Percentiles rank a stretch among this genome's conserved stretches.
phyloP scores from a whole-genome alignment of 2,888 invertebrate species.

The Lasius fuliginosus region DNA sequence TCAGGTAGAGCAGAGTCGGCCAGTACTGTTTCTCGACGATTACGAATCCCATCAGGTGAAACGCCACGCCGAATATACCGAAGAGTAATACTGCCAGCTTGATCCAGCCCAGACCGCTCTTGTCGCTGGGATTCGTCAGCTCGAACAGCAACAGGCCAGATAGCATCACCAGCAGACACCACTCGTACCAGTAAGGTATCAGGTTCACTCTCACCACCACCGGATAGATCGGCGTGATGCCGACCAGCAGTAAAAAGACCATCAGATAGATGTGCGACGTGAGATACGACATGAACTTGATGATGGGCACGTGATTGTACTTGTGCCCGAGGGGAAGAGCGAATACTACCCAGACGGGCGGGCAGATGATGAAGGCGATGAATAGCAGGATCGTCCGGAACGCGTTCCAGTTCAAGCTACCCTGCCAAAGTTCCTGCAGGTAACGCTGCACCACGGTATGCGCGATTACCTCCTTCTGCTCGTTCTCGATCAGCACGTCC shows the following conservation, averaged over 20 bases:
- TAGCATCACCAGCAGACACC: slow-evolving; percentile 97
- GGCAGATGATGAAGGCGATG: slow-evolving; percentile 96
- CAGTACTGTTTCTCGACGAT: slow-evolving; percentile 90
- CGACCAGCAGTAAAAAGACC: slow-evolving; percentile 95
- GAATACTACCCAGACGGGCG: slow-evolving; percentile 98
- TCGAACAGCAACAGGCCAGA: slow-evolving; percentile 98
- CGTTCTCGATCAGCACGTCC: slow-evolving; percentile 99
- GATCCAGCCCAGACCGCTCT: slow-evolving; percentile 98
- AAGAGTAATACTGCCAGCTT: slow-evolving; percentile 95
- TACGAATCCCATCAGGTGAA: slow-evolving; percentile 94
- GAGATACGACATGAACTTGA: slow-evolving; percentile 99
- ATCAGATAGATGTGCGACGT: slow-evolving; percentile 99
- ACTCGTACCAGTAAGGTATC: slow-evolving; percentile 98
- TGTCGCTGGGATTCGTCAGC: slow-evolving; percentile 98
- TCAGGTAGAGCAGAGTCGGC: slow-evolving; percentile 96
- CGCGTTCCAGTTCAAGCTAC: slow-evolving; percentile 98
- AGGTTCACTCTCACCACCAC: slow-evolving; percentile 93
- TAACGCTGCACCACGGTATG: slow-evolving; percentile 99
- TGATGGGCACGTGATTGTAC: slow-evolving; percentile 99
- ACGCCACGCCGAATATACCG: slow-evolving; percentile 96
- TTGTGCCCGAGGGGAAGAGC: slow-evolving; percentile 98
- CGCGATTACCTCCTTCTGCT: slow-evolving; percentile 99
- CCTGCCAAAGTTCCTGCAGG: slow-evolving; percentile 99
- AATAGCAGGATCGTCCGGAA: slow-evolving; percentile 98
- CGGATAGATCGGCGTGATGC: slow-evolving; percentile 95